phyloP scores from a whole-genome alignment of 2,113 vertebrate genomes.

The Gavialis gangeticus region DNA sequence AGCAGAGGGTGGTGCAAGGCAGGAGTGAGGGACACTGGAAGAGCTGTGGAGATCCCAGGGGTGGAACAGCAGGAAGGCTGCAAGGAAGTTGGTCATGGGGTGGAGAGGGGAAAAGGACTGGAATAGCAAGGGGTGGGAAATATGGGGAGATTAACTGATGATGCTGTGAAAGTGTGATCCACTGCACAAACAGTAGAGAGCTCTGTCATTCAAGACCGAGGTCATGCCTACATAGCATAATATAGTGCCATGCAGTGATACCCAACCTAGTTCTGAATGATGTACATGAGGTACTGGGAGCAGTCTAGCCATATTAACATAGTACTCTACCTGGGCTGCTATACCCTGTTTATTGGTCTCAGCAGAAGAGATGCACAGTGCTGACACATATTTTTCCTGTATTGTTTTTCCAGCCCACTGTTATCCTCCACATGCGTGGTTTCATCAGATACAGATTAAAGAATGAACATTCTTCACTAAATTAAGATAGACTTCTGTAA shows the following conservation, averaged over 20 bases:
- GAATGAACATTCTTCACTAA: conserved; percentile 8
- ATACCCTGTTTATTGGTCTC: too few species aligned
- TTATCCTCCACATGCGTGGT: neutral
- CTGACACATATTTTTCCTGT: neutral
- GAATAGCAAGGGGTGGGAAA: neutral
- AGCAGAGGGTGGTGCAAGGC: neutral
- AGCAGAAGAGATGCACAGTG: rapidly evolving
- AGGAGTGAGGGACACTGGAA: neutral
- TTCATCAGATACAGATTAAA: conserved; percentile 21
- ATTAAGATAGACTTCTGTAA: conserved; percentile 40
- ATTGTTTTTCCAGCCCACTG: neutral
- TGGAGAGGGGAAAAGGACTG: neutral
- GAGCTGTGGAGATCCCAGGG: neutral
- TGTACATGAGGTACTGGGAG: too few species aligned
- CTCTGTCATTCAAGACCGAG: neutral
- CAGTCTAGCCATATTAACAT: too few species aligned
- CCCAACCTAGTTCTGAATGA: too few species aligned
- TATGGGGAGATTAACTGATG: neutral
- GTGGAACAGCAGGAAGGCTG: neutral
- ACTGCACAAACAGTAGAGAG: neutral
- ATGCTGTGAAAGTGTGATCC: neutral
- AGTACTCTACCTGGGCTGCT: too few species aligned
- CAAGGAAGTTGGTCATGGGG: neutral
- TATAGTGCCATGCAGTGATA: too few species aligned
- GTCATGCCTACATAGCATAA: too few species aligned